Percentiles rank a stretch among this genome's conserved stretches.
Conservation (phyloP, 1,140 invertebrate species). For the Solen grandis region DNA sequence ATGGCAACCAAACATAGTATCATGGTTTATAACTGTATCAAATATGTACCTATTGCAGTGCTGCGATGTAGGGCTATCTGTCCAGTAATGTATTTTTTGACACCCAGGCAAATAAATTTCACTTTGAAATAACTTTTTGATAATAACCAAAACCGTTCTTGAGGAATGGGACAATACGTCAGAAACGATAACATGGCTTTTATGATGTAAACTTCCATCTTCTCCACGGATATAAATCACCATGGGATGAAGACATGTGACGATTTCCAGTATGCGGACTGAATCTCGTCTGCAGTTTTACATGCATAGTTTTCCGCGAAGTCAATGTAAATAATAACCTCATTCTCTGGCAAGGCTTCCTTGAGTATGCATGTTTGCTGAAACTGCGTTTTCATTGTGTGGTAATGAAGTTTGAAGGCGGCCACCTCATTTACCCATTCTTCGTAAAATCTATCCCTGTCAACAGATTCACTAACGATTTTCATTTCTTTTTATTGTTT, state of each 20-base stretch:
- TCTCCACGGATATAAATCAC: too few relatives aligned
- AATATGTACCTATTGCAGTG: constrained; percentile 45
- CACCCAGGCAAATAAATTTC: too few relatives aligned
- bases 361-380: too few relatives aligned
- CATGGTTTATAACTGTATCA: constrained; percentile 7
- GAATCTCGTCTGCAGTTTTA: not conserved
- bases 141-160: too few relatives aligned
- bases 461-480: too few relatives aligned
- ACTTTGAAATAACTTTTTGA: too few relatives aligned
- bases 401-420: not conserved
- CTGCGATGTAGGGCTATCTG: too few relatives aligned
- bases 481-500: too few relatives aligned
- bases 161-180: too few relatives aligned
- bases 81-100: too few relatives aligned
- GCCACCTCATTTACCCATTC: too few relatives aligned
- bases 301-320: constrained; percentile 22
- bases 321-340: constrained; percentile 7
- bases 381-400: not conserved
- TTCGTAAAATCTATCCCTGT: too few relatives aligned
- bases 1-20: not conserved
- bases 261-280: constrained; percentile 3
- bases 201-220: not conserved
- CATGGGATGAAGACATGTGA: not conserved
- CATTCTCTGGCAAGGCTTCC: not conserved
- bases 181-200: constrained; percentile 10